phyloP scores from a whole-genome alignment of 2,888 invertebrate species.

The Tuberolachnus salignus region DNA sequence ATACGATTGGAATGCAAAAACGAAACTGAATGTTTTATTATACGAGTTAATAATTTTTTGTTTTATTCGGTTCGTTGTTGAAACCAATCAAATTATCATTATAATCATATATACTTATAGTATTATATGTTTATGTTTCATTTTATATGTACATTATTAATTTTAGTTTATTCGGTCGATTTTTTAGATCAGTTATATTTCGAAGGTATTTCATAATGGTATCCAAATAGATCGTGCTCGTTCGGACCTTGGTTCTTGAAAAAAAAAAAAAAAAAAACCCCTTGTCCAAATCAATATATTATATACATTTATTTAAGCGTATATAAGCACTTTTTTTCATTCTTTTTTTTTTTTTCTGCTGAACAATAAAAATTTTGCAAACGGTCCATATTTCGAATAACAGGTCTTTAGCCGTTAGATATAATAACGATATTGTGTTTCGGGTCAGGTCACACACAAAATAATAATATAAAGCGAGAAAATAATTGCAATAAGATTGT shows the following conservation, averaged over 20 bases:
- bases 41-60: too few relatives aligned
- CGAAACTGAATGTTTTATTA: too few relatives aligned
- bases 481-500: constrained; percentile 12
- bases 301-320: constrained; percentile 5
- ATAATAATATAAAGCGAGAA: neutral
- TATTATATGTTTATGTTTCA: too few relatives aligned
- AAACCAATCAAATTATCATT: too few relatives aligned
- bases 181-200: neutral
- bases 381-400: constrained; percentile 9
- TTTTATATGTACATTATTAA: too few relatives aligned
- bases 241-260: constrained; percentile 26
- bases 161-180: neutral
- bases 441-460: constrained; percentile 22
- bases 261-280: neutral
- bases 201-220: constrained; percentile 1
- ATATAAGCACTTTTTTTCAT: neutral
- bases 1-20: too few relatives aligned
- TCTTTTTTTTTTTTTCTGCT: constrained; percentile 2
- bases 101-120: too few relatives aligned
- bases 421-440: neutral
- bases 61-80: too few relatives aligned
- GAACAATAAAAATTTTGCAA: constrained; percentile 20
- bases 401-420: constrained; percentile 6
- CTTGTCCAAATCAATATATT: constrained; percentile 7
- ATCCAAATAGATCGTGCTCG: constrained; percentile 37